phyloP scores from a whole-genome alignment of 2,113 vertebrate genomes.

The Castor canadensis region DNA sequence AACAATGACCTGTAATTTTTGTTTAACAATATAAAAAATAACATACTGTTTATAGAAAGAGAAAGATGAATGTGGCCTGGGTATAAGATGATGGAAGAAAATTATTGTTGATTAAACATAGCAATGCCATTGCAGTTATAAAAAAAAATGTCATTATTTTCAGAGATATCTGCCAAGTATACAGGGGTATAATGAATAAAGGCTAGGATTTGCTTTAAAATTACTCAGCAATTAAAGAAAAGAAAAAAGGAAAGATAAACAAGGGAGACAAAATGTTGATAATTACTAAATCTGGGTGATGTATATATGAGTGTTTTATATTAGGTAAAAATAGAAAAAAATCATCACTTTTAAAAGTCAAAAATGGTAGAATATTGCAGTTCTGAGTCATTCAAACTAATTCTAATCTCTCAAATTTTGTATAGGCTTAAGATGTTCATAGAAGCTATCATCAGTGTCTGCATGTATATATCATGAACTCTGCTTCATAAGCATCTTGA shows the following conservation, averaged over 20 bases:
- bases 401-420: neutral
- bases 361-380: neutral
- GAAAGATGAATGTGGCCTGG: neutral
- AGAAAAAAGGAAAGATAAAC: neutral
- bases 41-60: no score
- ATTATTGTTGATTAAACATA: neutral
- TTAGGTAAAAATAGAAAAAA: neutral
- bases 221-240: neutral
- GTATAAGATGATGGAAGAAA: neutral
- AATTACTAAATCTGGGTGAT: neutral
- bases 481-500: neutral
- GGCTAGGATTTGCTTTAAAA: conserved; percentile 1
- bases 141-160: neutral
- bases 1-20: neutral
- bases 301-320: neutral
- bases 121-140: neutral
- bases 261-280: neutral
- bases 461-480: neutral
- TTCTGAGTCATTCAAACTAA: neutral
- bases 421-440: neutral
- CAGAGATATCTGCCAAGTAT: neutral
- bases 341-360: neutral
- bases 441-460: neutral
- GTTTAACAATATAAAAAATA: neutral
- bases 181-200: neutral